These are phyloP conservation scores for Mustelus asterias DNA, from an alignment of 2,113 vertebrate genomes.

Conservation along the genomic window DNA sequence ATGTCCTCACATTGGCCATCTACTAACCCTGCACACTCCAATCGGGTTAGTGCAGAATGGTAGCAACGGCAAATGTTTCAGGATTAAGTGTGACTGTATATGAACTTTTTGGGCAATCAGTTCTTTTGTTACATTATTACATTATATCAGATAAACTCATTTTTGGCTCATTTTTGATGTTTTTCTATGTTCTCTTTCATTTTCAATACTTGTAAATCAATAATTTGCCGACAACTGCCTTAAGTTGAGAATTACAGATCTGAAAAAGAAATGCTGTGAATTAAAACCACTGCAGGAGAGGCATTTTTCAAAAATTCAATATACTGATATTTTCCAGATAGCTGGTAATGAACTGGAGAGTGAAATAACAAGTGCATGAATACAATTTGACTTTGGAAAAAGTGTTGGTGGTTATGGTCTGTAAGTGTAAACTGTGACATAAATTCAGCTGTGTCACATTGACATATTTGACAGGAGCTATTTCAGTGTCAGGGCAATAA, in stretches of 20 bases:
- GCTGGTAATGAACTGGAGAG: neutral
- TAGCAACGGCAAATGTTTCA: neutral
- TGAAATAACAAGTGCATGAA: neutral
- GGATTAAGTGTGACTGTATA: no score
- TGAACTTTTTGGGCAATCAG: neutral
- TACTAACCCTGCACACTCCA: neutral
- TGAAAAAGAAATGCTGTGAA: neutral
- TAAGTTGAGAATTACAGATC: neutral
- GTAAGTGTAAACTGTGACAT: neutral
- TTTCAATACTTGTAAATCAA: slow-evolving; percentile 2
- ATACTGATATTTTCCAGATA: neutral
- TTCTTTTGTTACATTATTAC: neutral
- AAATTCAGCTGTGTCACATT: neutral
- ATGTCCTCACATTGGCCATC: neutral
- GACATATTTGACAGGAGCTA: neutral
- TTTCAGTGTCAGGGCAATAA: neutral
- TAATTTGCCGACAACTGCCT: neutral
- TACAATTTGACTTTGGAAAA: neutral
- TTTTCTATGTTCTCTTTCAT: neutral
- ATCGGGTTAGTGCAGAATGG: neutral
- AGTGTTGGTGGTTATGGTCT: neutral
- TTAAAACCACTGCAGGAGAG: neutral
- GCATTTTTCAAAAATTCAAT: neutral
- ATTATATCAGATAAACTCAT: neutral
- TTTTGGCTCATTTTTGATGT: neutral